Conservation (phyloP, 1,140 invertebrate genomes). For the Ridgeia piscesae region DNA sequence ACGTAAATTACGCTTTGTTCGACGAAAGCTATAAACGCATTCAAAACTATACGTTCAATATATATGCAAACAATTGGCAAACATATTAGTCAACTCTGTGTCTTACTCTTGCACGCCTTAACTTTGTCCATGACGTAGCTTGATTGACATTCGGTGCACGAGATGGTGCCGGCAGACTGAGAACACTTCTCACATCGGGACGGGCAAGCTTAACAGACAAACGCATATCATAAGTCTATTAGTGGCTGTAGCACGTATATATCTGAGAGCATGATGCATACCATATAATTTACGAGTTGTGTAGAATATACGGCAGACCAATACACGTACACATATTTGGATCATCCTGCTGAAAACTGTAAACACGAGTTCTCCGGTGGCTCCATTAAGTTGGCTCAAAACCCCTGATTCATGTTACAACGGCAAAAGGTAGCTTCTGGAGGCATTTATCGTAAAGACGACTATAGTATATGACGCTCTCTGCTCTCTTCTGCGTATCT, state of each 20-base stretch:
- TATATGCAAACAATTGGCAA: not conserved
- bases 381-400: too few species aligned
- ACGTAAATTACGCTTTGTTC: not conserved
- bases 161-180: not conserved
- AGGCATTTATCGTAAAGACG: too few species aligned
- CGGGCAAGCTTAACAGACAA: not conserved
- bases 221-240: not conserved
- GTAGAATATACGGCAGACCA: not conserved
- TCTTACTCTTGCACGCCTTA: slow-evolving; percentile 9
- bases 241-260: not conserved
- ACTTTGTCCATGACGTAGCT: slow-evolving; percentile 6
- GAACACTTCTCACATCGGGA: not conserved
- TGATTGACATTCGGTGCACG: not conserved
- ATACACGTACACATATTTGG: not conserved
- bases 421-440: too few species aligned
- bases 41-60: not conserved
- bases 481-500: too few species aligned
- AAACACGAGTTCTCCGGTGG: too few species aligned
- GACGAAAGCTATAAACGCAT: not conserved
- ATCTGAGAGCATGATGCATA: not conserved
- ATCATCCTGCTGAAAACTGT: not conserved
- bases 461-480: too few species aligned
- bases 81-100: not conserved
- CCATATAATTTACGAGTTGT: not conserved
- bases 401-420: too few species aligned